Conservation (phyloP, 2,113 vertebrate genomes). For the Oryzias woworae region DNA sequence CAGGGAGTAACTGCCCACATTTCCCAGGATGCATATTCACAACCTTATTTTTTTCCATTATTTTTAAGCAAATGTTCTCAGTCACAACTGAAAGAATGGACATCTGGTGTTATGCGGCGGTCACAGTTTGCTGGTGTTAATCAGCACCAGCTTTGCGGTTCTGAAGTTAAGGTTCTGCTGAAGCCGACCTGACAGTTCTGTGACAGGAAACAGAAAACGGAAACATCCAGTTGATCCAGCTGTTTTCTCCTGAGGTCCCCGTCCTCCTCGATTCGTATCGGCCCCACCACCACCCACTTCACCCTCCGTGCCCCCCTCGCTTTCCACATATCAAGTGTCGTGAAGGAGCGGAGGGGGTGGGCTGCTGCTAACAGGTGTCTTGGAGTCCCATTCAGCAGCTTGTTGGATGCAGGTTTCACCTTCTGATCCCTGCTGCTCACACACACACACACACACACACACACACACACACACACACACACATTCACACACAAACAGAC, state of each 20-base stretch:
- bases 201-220: conserved; percentile 63
- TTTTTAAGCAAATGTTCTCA: neutral
- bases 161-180: conserved; percentile 9
- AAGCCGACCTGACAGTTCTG: conserved; percentile 34
- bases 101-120: conserved; percentile 9
- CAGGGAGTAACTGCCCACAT: too few species aligned
- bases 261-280: conserved; percentile 45
- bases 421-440: conserved; percentile 56
- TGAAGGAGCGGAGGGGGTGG: neutral
- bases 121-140: conserved; percentile 7
- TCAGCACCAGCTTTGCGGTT: neutral
- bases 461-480: conserved; percentile 16
- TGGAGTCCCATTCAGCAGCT: conserved; percentile 58
- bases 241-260: conserved; percentile 57
- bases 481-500: neutral
- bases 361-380: conserved; percentile 67
- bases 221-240: conserved; percentile 68
- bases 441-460: conserved; percentile 19
- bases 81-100: neutral
- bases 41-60: too few species aligned
- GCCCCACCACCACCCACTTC: conserved; percentile 8
- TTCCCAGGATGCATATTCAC: too few species aligned
- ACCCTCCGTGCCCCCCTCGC: neutral
- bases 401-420: conserved; percentile 71
- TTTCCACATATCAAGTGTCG: conserved; percentile 54